Evolutionary conservation across 1,140 invertebrate genomes (phyloP).

Genomic region (Bombyx mori): DNA sequence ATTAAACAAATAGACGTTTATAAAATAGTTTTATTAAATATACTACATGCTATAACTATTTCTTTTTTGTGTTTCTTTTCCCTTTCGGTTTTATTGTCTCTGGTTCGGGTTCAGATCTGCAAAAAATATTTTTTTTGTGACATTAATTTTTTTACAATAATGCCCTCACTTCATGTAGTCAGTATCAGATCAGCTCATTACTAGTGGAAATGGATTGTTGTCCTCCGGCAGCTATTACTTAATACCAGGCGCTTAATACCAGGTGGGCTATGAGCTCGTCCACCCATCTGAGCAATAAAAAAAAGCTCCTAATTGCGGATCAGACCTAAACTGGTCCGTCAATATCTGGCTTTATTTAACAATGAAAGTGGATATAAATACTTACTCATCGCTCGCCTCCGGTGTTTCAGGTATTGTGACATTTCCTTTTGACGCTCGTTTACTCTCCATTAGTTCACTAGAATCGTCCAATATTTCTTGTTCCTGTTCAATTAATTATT

Average conservation of each 20-base stretch:
- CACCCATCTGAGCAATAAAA: too few species aligned
- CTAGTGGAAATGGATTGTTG: too few species aligned
- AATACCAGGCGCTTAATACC: too few species aligned
- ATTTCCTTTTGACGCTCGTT: slow-evolving; percentile 30
- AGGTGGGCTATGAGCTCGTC: too few species aligned
- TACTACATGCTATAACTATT: slow-evolving; percentile 12
- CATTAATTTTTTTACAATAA: too few species aligned
- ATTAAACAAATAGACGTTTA: background rate
- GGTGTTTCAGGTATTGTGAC: slow-evolving; percentile 60
- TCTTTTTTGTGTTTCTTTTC: slow-evolving; percentile 25
- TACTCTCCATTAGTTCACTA: slow-evolving; percentile 27
- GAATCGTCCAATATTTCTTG: slow-evolving; percentile 53
- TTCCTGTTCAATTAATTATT: slow-evolving; percentile 26
- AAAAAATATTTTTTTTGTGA: slow-evolving; percentile 9
- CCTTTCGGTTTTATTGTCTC: slow-evolving; percentile 31
- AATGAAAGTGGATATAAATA: slow-evolving; percentile 6
- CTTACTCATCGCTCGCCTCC: slow-evolving; percentile 50
- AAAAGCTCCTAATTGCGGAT: too few species aligned
- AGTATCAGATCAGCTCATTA: too few species aligned
- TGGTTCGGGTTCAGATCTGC: slow-evolving; percentile 41
- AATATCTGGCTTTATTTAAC: background rate
- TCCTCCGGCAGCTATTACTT: too few species aligned
- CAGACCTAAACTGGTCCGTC: too few species aligned
- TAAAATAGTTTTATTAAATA: slow-evolving; percentile 9
- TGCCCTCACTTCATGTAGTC: too few species aligned